These are phyloP conservation scores for Drosophila prostipennis DNA, from an alignment of 2,888 invertebrate genomes.

Conservation along the genomic window DNA sequence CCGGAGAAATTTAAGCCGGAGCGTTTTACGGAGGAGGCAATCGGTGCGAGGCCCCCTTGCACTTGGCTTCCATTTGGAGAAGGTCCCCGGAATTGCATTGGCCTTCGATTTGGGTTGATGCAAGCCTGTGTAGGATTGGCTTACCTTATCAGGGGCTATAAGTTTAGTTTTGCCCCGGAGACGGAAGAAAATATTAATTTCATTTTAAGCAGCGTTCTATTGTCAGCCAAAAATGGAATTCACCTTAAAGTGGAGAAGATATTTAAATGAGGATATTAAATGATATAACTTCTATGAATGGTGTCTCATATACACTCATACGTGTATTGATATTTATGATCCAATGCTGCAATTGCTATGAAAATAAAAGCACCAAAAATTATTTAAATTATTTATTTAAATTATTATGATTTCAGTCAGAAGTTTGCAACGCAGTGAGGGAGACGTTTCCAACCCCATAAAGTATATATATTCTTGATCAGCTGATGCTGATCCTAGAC, in stretches of 20 bases:
- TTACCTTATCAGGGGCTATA: constrained; percentile 59
- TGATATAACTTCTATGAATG: no score
- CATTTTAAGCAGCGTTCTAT: constrained; percentile 47
- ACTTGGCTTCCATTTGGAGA: constrained; percentile 81
- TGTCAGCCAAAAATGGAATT: constrained; percentile 68
- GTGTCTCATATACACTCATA: no score
- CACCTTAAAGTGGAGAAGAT: constrained; percentile 61
- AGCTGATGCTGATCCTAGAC: no score
- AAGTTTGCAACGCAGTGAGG: no score
- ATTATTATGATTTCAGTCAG: no score
- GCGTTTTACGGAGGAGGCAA: constrained; percentile 86
- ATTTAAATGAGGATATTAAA: no score
- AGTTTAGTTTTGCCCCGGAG: constrained; percentile 52
- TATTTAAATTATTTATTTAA: no score
- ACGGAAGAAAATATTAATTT: constrained; percentile 65
- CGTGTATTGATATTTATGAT: no score
- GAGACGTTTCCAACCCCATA: no score
- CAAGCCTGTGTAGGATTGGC: constrained; percentile 73
- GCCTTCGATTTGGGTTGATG: constrained; percentile 79
- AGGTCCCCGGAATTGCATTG: constrained; percentile 81
- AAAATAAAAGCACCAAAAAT: no score
- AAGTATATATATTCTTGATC: no score
- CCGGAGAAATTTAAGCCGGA: constrained; percentile 87
- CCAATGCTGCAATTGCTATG: no score
- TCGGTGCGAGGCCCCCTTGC: constrained; percentile 84